phyloP scores from a whole-genome alignment of 2,797 vertebrate genomes.

The Alosa sapidissima region DNA sequence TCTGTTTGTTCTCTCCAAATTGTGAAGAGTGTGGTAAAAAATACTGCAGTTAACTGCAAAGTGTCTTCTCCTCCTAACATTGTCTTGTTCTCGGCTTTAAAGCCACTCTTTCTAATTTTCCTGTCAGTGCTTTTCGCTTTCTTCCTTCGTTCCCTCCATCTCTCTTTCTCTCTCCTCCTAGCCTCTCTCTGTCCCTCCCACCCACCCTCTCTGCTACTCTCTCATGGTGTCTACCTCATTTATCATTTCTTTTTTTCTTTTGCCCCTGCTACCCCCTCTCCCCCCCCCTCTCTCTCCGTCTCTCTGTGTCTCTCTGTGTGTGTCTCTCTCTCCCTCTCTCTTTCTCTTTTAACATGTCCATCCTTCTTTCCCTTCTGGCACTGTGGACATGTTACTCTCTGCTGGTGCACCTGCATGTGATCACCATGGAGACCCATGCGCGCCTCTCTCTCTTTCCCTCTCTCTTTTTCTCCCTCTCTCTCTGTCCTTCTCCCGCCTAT shows the following conservation, averaged over 20 bases:
- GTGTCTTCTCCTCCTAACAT: background rate
- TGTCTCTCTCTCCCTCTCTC: slow-evolving; percentile 17
- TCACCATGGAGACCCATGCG: background rate
- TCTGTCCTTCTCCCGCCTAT: slow-evolving; percentile 31
- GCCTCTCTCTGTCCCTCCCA: background rate
- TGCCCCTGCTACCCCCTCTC: slow-evolving; percentile 26
- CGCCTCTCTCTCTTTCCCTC: background rate
- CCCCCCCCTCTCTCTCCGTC: slow-evolving; percentile 54
- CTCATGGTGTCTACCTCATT: background rate
- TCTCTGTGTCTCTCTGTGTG: slow-evolving; percentile 52
- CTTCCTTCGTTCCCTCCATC: background rate
- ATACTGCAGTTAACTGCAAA: background rate
- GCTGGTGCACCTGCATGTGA: background rate
- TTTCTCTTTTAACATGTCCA: background rate
- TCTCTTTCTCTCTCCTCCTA: background rate
- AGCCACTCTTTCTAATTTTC: background rate
- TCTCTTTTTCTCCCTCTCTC: background rate
- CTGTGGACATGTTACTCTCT: slow-evolving; percentile 47
- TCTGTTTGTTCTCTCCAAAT: slow-evolving; percentile 12
- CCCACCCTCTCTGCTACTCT: background rate
- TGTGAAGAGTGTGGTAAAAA: slow-evolving; percentile 4
- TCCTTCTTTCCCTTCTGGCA: slow-evolving; percentile 40
- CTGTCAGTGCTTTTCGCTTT: background rate
- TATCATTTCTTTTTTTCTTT: slow-evolving; percentile 21
- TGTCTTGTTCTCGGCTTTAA: background rate